Percentiles rank a stretch among this genome's conserved stretches.
phyloP scores from a whole-genome alignment of 1,140 invertebrate species.

The Phortica variegata region DNA sequence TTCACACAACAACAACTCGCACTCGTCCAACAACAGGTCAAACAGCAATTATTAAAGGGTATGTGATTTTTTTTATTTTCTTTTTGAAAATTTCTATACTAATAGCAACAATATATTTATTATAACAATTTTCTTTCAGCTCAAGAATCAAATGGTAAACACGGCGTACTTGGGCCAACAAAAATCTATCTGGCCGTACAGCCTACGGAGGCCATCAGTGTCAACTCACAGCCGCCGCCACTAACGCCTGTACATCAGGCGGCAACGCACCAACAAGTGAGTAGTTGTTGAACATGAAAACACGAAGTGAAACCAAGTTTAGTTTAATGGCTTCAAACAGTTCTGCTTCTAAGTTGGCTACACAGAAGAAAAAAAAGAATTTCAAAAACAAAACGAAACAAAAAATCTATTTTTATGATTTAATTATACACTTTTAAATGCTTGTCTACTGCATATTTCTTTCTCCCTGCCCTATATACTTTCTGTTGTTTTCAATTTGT shows the following conservation, averaged over 20 bases:
- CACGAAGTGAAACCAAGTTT: constrained; percentile 8
- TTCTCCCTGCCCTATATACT: not conserved
- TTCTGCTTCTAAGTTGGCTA: not conserved
- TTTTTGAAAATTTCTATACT: no score
- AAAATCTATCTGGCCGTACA: constrained; percentile 83
- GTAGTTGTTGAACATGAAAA: constrained; percentile 52
- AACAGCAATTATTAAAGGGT: constrained; percentile 84
- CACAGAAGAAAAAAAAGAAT: constrained; percentile 7
- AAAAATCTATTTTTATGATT: no score
- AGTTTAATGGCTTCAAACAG: no score
- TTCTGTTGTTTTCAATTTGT: no score
- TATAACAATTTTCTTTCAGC: constrained; percentile 62
- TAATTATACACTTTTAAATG: not conserved
- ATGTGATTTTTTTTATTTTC: constrained; percentile 18
- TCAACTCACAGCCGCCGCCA: constrained; percentile 59
- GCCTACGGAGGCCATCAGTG: constrained; percentile 59
- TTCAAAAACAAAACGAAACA: not conserved
- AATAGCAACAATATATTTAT: no score
- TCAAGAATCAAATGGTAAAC: constrained; percentile 77
- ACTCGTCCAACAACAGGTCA: constrained; percentile 82
- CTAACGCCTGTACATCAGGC: constrained; percentile 58
- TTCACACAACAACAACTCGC: constrained; percentile 77
- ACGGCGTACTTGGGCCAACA: constrained; percentile 77
- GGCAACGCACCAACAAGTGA: constrained; percentile 53
- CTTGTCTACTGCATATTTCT: no score